Evolutionary conservation across 2,797 vertebrate genomes (phyloP).

Genomic region (Stomatorhinus walkeri): DNA sequence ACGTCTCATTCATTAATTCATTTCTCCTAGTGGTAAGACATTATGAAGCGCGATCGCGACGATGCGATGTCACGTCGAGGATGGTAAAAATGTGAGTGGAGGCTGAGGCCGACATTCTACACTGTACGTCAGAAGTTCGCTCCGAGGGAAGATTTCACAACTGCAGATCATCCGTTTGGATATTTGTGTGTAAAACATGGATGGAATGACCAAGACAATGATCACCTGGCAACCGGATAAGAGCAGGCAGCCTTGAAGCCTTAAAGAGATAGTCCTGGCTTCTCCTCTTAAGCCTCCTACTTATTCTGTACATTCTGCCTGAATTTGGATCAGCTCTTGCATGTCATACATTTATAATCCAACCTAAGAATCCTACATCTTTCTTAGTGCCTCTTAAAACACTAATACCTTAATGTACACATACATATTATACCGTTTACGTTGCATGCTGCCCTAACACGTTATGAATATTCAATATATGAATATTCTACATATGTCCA

Average conservation of each 20-base stretch:
- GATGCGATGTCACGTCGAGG: conserved; percentile 58
- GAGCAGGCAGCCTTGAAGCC: background rate
- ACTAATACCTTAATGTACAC: background rate
- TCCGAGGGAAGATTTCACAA: conserved; percentile 4
- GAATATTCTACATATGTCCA: background rate
- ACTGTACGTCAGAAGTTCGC: conserved; percentile 20
- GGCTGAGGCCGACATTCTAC: conserved; percentile 39
- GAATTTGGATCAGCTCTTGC: background rate
- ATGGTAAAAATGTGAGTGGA: conserved; percentile 13
- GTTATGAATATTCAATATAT: background rate
- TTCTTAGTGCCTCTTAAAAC: background rate
- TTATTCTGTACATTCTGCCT: background rate
- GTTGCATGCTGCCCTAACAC: background rate
- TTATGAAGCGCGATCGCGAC: conserved; percentile 48
- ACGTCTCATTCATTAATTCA: conserved; percentile 30
- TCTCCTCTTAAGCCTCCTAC: background rate
- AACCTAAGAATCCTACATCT: background rate
- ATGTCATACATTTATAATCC: background rate
- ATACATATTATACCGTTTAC: background rate
- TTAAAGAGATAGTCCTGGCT: background rate
- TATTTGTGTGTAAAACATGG: background rate
- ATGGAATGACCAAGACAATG: background rate
- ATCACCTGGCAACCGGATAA: background rate
- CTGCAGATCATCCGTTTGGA: background rate
- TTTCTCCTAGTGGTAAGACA: conserved; percentile 35